Evolutionary conservation across 2,113 vertebrate genomes (phyloP).

Genomic region (Podarcis raffonei): DNA sequence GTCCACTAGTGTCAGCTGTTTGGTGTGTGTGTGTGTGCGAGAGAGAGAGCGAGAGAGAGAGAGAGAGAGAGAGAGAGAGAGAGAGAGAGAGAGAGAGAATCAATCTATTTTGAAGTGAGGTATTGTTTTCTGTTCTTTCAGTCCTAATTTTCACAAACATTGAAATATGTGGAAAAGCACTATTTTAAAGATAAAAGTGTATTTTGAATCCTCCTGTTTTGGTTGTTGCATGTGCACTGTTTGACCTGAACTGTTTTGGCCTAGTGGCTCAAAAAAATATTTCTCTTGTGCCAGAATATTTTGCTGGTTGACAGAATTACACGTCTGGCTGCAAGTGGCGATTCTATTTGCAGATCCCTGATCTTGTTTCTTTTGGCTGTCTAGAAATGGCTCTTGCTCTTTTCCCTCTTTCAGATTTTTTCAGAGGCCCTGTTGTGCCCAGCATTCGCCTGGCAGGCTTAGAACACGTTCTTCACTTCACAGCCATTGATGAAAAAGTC

Average conservation of each 20-base stretch:
- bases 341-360: background rate
- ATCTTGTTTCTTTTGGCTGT: background rate
- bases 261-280: background rate
- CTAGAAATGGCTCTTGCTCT: constrained; percentile 17
- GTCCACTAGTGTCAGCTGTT: background rate
- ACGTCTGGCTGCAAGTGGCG: background rate
- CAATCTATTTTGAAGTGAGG: no score
- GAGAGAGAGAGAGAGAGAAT: no score
- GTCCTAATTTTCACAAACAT: background rate
- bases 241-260: background rate
- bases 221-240: background rate
- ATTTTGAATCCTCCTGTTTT: background rate
- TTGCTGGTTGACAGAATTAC: background rate
- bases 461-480: constrained; percentile 92
- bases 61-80: no score
- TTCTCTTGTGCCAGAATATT: background rate
- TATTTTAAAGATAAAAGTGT: background rate
- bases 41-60: no score
- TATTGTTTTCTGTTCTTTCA: background rate
- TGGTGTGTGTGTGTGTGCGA: background rate
- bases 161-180: background rate
- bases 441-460: constrained; percentile 91
- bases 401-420: constrained; percentile 84
- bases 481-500: constrained; percentile 88
- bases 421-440: constrained; percentile 87